These are phyloP conservation scores for Diarsia mendica DNA, from an alignment of 2,888 invertebrate genomes.

Conservation along the genomic window DNA sequence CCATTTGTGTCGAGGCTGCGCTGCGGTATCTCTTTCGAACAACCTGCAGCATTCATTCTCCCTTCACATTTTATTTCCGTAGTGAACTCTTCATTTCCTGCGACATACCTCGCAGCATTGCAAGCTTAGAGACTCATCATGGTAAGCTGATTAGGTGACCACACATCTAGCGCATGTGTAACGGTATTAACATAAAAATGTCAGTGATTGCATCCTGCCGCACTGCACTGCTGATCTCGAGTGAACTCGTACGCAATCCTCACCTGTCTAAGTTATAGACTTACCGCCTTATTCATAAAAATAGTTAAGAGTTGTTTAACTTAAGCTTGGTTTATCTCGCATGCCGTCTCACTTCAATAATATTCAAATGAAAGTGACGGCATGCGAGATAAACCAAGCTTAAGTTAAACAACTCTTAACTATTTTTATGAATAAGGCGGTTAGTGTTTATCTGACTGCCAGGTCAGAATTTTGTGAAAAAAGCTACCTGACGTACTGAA, in stretches of 20 bases:
- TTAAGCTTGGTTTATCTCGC: too few species aligned
- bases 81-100: background rate
- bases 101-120: background rate
- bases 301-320: too few species aligned
- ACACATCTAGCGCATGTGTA: constrained; percentile 7
- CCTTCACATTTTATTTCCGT: background rate
- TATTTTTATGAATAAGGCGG: too few species aligned
- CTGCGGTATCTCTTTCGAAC: too few species aligned
- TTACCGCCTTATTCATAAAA: too few species aligned
- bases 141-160: constrained; percentile 20
- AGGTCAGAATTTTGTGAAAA: background rate
- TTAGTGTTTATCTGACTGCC: background rate
- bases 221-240: constrained; percentile 44
- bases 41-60: background rate
- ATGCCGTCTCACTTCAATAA: too few species aligned
- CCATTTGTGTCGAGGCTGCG: too few species aligned
- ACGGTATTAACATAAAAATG: constrained; percentile 46
- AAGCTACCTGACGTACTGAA: too few species aligned
- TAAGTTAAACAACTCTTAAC: too few species aligned
- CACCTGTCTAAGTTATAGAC: constrained; percentile 21
- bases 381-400: too few species aligned
- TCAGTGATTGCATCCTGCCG: constrained; percentile 45
- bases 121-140: background rate
- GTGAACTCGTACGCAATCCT: constrained; percentile 39
- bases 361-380: too few species aligned